A percentile compares a stretch with the other conserved stretches of the same genome.
Conservation (phyloP, 2,888 invertebrate genomes). For the Amphimallon solstitiale region DNA sequence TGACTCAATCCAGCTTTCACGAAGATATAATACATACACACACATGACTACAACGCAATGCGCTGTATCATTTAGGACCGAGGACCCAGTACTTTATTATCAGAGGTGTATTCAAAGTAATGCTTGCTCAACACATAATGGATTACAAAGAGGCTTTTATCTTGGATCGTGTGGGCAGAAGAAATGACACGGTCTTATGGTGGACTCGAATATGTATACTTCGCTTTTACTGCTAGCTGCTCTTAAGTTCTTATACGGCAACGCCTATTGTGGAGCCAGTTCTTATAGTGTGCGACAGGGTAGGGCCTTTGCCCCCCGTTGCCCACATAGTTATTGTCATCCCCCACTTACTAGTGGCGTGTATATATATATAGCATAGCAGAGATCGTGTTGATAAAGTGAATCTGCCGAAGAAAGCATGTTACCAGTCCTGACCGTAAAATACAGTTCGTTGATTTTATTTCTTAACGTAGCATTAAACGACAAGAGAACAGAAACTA, state of each 20-base stretch:
- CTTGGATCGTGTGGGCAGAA: constrained; percentile 42
- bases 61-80: neutral
- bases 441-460: constrained; percentile 37
- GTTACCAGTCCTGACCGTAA: constrained; percentile 34
- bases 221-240: constrained; percentile 15
- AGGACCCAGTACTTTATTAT: constrained; percentile 8
- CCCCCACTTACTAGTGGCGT: constrained; percentile 33
- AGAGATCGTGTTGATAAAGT: constrained; percentile 40
- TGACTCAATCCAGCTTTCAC: constrained; percentile 8
- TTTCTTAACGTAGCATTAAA: constrained; percentile 25
- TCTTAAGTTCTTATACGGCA: constrained; percentile 45
- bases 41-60: neutral
- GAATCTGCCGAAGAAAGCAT: constrained; percentile 36
- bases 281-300: constrained; percentile 41
- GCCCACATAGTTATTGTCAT: constrained; percentile 41
- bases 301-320: constrained; percentile 43
- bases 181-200: constrained; percentile 34
- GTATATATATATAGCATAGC: constrained; percentile 30
- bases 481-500: constrained; percentile 13
- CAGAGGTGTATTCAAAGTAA: constrained; percentile 11
- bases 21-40: neutral
- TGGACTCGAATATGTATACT: constrained; percentile 22
- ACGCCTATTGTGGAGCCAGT: constrained; percentile 46
- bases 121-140: constrained; percentile 36
- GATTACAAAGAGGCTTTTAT: constrained; percentile 43